Conservation (phyloP, 2,888 invertebrate genomes). For the Clistopyga incitator region DNA sequence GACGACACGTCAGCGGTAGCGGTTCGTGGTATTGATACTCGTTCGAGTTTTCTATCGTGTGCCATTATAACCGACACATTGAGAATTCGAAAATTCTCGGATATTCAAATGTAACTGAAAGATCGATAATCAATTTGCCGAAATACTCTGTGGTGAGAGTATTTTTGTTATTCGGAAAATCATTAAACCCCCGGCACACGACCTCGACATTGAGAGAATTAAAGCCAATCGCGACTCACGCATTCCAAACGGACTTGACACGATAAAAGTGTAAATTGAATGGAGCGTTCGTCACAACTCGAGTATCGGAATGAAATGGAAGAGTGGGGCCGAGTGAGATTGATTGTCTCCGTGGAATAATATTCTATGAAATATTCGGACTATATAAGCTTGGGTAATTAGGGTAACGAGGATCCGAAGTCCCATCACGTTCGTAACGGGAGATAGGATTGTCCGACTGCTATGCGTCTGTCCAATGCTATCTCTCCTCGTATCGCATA, state of each 20-base stretch:
- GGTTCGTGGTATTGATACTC: too few relatives aligned
- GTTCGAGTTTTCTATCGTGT: not conserved
- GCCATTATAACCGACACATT: not conserved
- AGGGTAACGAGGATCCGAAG: not conserved
- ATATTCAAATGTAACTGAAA: not conserved
- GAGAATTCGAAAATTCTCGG: not conserved
- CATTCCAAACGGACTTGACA: not conserved
- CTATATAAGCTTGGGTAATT: slow-evolving; percentile 31
- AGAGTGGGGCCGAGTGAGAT: slow-evolving; percentile 15
- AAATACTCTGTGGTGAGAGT: not conserved
- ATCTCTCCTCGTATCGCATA: too few relatives aligned
- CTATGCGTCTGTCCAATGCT: not conserved
- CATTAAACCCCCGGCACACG: not conserved
- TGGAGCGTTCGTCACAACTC: not conserved
- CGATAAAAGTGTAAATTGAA: not conserved
- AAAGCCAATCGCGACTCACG: not conserved
- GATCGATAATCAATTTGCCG: not conserved
- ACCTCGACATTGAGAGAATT: too few relatives aligned
- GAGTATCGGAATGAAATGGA: not conserved
- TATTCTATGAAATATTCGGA: slow-evolving; percentile 15
- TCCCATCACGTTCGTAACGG: slow-evolving; percentile 17
- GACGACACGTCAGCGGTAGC: too few relatives aligned
- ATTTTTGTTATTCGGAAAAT: not conserved
- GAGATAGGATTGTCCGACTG: not conserved
- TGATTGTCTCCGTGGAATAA: slow-evolving; percentile 19